Evolutionary conservation across 2,888 invertebrate species (phyloP), one percentile per base, ranked within the genome.

Genomic region (Arrhopalites spinosus): DNA sequence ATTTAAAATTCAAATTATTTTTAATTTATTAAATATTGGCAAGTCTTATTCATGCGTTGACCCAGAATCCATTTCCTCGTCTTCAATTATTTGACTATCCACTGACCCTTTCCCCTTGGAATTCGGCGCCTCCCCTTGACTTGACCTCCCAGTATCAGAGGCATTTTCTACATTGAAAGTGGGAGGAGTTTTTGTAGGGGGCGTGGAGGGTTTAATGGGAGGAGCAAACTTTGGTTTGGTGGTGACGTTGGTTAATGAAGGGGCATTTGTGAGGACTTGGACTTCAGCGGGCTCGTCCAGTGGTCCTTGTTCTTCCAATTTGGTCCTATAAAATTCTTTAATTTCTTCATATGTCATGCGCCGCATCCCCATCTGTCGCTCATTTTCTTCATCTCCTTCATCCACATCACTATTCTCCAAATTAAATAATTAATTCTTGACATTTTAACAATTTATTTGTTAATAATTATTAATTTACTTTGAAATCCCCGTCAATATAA

Each of bases 301-400:
- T 17, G 50, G 63, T 15, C 67, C 25, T 7, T 23, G 47, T 15
- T 74, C 74, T 3, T 43, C 3, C 5, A 74, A 23, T 56, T 74
- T 74, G 5, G 7, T 17, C 27, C 59, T 36, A 25, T 74, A 74
- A 30, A 25, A 50, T 23, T 56, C 69, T 20, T 47, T 74, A 13
- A 76, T 76, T 77, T 77, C 72, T 17, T 71, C 53, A 47, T 77
- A 77, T 0, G 77, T 71, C 63, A 77, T 71, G 2, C 66, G 61
- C 27, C 66, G 27, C n/a, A 69, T 47, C 15, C 59, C 61, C 63
- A 74, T 30, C 20, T 70, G 47, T 45, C 59, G 66, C 53, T 76
- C 76, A 7, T 45, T 59, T 27, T 73, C 76, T 20, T 77, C 74
- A 20, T 77, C 77, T 0, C 64, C 77, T 0, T 77, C 77, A 11